A percentile compares a stretch with the other conserved stretches of the same genome.
Conservation (phyloP, 2,888 invertebrate species). For the Nomada fucata region DNA sequence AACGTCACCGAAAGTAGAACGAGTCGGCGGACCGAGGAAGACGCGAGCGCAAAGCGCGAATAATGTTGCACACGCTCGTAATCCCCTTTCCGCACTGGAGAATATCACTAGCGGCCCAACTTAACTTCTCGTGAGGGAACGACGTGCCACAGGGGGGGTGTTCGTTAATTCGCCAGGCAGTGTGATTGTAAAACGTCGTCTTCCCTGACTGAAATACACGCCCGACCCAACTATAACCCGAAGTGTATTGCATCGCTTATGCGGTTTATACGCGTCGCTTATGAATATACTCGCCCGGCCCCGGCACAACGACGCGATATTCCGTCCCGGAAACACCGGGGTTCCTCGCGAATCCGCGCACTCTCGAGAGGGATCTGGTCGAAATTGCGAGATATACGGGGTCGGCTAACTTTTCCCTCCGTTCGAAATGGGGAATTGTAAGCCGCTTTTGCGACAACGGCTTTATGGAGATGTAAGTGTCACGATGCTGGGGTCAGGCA, state of each 20-base stretch:
- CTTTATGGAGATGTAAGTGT: not conserved
- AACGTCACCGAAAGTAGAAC: conserved; percentile 22
- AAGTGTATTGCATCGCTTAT: conserved; percentile 64
- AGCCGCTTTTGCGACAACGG: not conserved
- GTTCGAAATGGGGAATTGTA: conserved; percentile 25
- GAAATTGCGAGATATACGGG: conserved; percentile 21
- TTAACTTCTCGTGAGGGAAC: conserved; percentile 70
- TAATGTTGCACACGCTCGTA: conserved; percentile 65
- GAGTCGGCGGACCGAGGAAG: conserved; percentile 12
- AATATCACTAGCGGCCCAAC: conserved; percentile 58
- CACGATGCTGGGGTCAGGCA: not conserved
- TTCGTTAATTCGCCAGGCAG: conserved; percentile 71
- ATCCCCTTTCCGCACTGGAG: conserved; percentile 53
- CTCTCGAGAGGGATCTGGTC: conserved; percentile 9
- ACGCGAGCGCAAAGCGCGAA: conserved; percentile 67
- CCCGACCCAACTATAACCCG: conserved; percentile 29
- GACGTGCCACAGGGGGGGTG: conserved; percentile 59
- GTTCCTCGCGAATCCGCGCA: conserved; percentile 20
- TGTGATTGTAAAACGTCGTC: conserved; percentile 72
- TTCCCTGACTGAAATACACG: conserved; percentile 63
- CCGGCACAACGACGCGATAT: conserved; percentile 38
- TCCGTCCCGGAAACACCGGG: conserved; percentile 9
- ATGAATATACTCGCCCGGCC: conserved; percentile 63
- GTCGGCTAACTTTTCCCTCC: not conserved
- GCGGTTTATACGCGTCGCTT: conserved; percentile 65